Percentiles rank a stretch among this genome's conserved stretches.
phyloP scores from a whole-genome alignment of 2,888 invertebrate genomes.

The Plebejus anna region DNA sequence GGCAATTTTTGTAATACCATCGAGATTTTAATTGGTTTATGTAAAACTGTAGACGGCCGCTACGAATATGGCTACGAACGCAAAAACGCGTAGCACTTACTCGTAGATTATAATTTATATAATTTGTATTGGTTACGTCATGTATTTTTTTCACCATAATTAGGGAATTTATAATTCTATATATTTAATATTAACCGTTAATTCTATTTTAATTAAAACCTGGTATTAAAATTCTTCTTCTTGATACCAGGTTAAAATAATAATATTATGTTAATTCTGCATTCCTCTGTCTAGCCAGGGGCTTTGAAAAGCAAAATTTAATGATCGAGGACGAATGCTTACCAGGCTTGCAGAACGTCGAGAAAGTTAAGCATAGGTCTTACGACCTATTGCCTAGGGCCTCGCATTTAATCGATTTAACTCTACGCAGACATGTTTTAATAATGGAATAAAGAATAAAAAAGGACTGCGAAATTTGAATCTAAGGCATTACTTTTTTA shows the following conservation, averaged over 20 bases:
- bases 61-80: neutral
- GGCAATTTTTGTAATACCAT: neutral
- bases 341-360: slow-evolving; percentile 13
- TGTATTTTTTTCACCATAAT: too few relatives aligned
- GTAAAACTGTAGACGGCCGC: neutral
- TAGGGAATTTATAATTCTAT: neutral
- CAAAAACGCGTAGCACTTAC: neutral
- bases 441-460: neutral
- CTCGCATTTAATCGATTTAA: slow-evolving; percentile 21
- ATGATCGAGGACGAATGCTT: slow-evolving; percentile 22
- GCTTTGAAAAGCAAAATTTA: slow-evolving; percentile 23
- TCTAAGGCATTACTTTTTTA: neutral
- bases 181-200: neutral
- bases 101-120: too few relatives aligned
- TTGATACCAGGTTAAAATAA: neutral
- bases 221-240: neutral
- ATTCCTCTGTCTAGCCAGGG: slow-evolving; percentile 3
- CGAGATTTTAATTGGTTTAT: neutral
- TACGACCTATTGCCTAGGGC: slow-evolving; percentile 25
- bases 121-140: too few relatives aligned
- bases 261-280: slow-evolving; percentile 6
- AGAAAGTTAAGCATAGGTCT: slow-evolving; percentile 27
- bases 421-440: slow-evolving; percentile 1
- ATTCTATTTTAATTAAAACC: neutral
- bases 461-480: neutral